These are phyloP conservation scores for Barbus barbus DNA, from an alignment of 2,113 vertebrate species.

Conservation along the genomic window DNA sequence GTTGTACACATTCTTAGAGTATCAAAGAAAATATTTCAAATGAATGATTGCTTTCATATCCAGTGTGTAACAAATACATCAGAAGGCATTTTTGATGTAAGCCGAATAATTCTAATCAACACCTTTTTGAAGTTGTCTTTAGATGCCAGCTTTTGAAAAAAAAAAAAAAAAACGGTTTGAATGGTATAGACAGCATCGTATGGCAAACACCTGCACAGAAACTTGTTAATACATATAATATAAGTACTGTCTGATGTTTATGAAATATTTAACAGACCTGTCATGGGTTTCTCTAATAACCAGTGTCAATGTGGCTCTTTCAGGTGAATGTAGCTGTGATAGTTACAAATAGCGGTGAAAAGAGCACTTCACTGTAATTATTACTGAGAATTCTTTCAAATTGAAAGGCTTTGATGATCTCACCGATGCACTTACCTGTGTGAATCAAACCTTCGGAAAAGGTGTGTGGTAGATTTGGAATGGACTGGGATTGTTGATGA, in stretches of 20 bases:
- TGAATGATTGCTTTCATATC: background rate
- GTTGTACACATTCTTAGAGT: background rate
- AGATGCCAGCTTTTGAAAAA: background rate
- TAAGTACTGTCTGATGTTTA: background rate
- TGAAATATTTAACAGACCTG: background rate
- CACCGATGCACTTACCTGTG: background rate
- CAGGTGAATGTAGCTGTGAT: background rate
- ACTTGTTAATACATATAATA: background rate
- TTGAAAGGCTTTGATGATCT: conserved; percentile 23
- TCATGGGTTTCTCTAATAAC: background rate
- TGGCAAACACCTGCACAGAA: background rate
- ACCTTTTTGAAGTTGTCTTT: background rate
- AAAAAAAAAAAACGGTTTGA: background rate
- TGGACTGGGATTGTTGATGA: conserved; percentile 8
- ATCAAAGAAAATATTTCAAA: background rate
- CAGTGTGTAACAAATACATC: background rate
- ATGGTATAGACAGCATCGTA: background rate
- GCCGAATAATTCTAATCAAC: background rate
- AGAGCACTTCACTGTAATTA: conserved; percentile 30
- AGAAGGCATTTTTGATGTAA: no score
- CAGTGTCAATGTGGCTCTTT: background rate
- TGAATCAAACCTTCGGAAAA: conserved; percentile 7
- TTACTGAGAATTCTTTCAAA: background rate
- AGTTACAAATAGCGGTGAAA: background rate
- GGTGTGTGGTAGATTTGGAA: background rate